Conservation (phyloP, 2,113 vertebrate species). For the Procavia capensis region DNA sequence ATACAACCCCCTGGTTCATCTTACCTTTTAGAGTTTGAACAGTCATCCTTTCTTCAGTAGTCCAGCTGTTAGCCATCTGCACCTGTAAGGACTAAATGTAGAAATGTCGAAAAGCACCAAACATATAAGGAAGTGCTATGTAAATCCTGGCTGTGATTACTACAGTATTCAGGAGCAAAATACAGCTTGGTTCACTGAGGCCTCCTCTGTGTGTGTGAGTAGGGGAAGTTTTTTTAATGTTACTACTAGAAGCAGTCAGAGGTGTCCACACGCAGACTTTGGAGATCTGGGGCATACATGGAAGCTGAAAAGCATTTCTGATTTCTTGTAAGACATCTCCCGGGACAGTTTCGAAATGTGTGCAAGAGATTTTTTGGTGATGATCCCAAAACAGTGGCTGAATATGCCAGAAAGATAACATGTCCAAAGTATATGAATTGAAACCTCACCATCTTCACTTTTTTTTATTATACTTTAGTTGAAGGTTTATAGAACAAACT, state of each 20-base stretch:
- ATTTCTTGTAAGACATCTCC: not conserved
- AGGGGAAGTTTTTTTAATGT: not conserved
- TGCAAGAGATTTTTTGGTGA: not conserved
- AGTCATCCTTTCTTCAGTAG: too few species aligned
- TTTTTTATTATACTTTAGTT: too few species aligned
- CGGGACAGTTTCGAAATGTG: not conserved
- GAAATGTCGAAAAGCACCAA: not conserved
- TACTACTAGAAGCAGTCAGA: not conserved
- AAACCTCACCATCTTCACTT: too few species aligned
- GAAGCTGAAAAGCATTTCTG: not conserved
- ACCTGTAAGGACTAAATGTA: not conserved
- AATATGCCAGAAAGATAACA: not conserved
- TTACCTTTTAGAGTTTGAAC: too few species aligned
- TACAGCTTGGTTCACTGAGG: not conserved
- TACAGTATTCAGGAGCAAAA: not conserved
- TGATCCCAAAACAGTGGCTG: not conserved
- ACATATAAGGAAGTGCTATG: not conserved
- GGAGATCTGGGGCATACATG: not conserved
- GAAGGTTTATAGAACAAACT: too few species aligned
- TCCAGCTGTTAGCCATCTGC: too few species aligned
- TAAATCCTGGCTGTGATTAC: not conserved
- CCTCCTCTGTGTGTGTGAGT: rapidly evolving
- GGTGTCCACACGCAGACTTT: not conserved
- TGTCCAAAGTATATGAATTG: not conserved
- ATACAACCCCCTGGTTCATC: too few species aligned